phyloP scores from a whole-genome alignment of 1,140 invertebrate genomes.

The Aphidius gifuensis region DNA sequence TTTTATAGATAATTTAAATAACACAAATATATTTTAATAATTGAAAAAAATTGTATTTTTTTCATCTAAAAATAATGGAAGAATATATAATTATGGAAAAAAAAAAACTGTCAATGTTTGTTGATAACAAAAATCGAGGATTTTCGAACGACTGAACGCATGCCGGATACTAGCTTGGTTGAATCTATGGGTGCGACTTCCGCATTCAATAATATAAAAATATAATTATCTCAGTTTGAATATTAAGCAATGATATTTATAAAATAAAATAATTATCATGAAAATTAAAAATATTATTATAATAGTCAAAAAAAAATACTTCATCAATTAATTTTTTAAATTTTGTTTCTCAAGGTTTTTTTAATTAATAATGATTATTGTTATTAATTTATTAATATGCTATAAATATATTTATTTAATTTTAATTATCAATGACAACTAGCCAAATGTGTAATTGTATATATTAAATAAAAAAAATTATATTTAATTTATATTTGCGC shows the following conservation, averaged over 20 bases:
- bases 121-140: slow-evolving; percentile 11
- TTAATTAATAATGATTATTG: background rate
- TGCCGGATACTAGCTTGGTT: slow-evolving; percentile 21
- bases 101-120: background rate
- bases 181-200: slow-evolving; percentile 24
- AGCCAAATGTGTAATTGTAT: background rate
- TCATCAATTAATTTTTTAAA: no score
- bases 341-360: background rate
- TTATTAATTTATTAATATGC: background rate
- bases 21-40: no score
- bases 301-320: no score
- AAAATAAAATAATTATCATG: background rate
- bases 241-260: slow-evolving; percentile 3
- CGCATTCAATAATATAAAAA: slow-evolving; percentile 13
- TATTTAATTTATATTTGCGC: slow-evolving; percentile 6
- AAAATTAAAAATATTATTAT: background rate
- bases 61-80: no score
- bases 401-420: background rate
- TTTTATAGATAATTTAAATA: no score
- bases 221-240: slow-evolving; percentile 8
- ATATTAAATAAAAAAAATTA: slow-evolving; percentile 1
- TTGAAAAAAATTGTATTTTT: no score
- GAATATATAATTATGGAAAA: no score
- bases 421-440: slow-evolving; percentile 1
- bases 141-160: slow-evolving; percentile 23